Base-by-base conservation (phyloP, 2,113 vertebrate species). In the Leptobrachium leishanense region DNA sequence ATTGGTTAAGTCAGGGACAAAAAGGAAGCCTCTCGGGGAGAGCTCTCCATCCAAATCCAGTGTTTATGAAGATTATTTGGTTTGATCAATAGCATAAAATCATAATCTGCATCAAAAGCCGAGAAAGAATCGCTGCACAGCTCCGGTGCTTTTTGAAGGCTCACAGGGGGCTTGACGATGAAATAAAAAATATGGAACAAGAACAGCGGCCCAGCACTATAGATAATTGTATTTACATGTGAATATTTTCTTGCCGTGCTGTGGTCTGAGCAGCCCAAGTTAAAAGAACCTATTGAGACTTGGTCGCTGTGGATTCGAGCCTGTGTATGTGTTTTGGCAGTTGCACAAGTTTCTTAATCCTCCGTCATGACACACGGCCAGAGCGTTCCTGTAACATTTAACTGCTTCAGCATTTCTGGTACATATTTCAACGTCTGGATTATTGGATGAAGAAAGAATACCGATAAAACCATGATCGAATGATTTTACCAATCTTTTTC, bases 241-340 rank as follows among this genome's bases (percentile, higher is more conserved):
- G 42, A 43, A 68, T 13, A 8, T 11, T 43, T 68, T 43, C n/a
- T n/a, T n/a, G 41, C 41, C 44, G 44, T 15, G 41, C 41, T 43
- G 67, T 43, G 67, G 67, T 43, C 43, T 68, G 42, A 2, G 5
- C 41, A 68, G 41, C 12, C 67, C 9, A 44, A 3, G 15, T 43
- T 68, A 68, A 11, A 43, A 68, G 43, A 59, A 59, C 13, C 55
- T 59, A 2, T 59, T 59, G 55, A 59, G 55, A 59, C 55, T 8
- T 59, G 9, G 55, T 59, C 55, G 13, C 55, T 8, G 55, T 59
- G 55, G 55, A 59, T 59, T 4, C 55, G 13, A 59, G 55, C 55
- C 4, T 59, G 55, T 59, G 44, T 68, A 68, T 68, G 67, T 43
- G 67, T 68, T 68, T 68, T 68, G 42, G 67, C 67, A 68, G 13